phyloP scores from a whole-genome alignment of 2,888 invertebrate genomes.

The Stenotaenia linearis region DNA sequence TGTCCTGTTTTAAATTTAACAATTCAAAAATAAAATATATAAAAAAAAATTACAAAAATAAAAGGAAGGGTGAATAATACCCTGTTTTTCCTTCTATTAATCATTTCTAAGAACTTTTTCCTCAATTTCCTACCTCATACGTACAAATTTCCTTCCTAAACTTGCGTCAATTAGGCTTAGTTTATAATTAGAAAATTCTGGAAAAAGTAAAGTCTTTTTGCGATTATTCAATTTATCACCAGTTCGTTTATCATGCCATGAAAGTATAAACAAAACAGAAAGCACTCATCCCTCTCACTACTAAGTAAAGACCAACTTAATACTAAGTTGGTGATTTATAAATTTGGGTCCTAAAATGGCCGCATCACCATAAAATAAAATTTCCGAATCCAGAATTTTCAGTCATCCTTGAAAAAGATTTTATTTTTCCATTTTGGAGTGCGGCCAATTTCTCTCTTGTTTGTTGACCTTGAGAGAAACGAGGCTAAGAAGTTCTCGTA shows the following conservation, averaged over 20 bases:
- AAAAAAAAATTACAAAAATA: too few species aligned
- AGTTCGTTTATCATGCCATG: not conserved
- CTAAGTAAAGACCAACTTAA: not conserved
- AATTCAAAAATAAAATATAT: too few species aligned
- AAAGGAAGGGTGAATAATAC: not conserved
- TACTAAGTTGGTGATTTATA: too few species aligned
- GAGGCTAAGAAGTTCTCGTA: not conserved
- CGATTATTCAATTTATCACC: not conserved
- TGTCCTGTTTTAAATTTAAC: not conserved
- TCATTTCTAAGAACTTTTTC: not conserved
- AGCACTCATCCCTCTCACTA: not conserved
- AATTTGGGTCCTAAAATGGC: not conserved
- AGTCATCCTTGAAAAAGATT: not conserved
- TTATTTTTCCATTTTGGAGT: not conserved
- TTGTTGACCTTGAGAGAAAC: not conserved
- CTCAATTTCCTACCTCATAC: not conserved
- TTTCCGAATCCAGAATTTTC: not conserved
- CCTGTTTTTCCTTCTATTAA: not conserved
- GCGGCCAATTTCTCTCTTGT: not conserved
- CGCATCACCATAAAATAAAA: too few species aligned
- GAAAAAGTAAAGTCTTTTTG: not conserved
- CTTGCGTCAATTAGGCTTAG: not conserved
- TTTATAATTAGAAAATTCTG: not conserved
- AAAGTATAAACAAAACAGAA: not conserved
- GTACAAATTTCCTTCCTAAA: not conserved